Percentiles rank a stretch among this genome's conserved stretches.
These are phyloP conservation scores for Caenorhabditis latens DNA, from an alignment of 1,140 invertebrate genomes.

Conservation along the genomic window DNA sequence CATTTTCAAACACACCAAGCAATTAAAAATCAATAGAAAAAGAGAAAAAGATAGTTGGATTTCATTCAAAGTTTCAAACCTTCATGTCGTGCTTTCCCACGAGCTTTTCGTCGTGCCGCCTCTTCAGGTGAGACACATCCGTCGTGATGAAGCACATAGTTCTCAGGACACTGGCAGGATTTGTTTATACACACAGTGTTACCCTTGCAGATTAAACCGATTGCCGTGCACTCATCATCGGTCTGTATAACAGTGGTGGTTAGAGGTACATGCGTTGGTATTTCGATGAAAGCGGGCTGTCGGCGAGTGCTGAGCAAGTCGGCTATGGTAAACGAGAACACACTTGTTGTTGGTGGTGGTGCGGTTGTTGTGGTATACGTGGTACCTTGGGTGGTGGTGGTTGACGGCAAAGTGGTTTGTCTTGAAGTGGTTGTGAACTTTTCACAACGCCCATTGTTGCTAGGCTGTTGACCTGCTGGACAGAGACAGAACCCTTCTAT, in stretches of 20 bases:
- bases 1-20: slow-evolving; percentile 37
- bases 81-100: slow-evolving; percentile 62
- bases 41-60: neutral
- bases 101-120: slow-evolving; percentile 34
- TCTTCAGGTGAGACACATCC: slow-evolving; percentile 68
- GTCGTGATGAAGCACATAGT: slow-evolving; percentile 69
- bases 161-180: slow-evolving; percentile 72
- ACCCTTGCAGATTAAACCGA: slow-evolving; percentile 69
- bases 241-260: slow-evolving; percentile 32
- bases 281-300: slow-evolving; percentile 51
- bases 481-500: slow-evolving; percentile 74
- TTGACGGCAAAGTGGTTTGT: slow-evolving; percentile 44
- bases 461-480: slow-evolving; percentile 71
- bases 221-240: slow-evolving; percentile 69
- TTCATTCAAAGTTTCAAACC: slow-evolving; percentile 16
- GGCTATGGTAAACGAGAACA: slow-evolving; percentile 44
- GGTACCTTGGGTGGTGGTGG: slow-evolving; percentile 27
- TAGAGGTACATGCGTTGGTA: slow-evolving; percentile 41
- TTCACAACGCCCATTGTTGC: slow-evolving; percentile 65
- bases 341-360: slow-evolving; percentile 32
- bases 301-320: slow-evolving; percentile 26
- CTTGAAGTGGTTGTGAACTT: slow-evolving; percentile 43
- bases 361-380: slow-evolving; percentile 35
- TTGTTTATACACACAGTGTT: slow-evolving; percentile 72
- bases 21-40: neutral